These are phyloP conservation scores for Irena cyanogastra DNA, from an alignment of 2,113 vertebrate genomes.

Conservation along the genomic window DNA sequence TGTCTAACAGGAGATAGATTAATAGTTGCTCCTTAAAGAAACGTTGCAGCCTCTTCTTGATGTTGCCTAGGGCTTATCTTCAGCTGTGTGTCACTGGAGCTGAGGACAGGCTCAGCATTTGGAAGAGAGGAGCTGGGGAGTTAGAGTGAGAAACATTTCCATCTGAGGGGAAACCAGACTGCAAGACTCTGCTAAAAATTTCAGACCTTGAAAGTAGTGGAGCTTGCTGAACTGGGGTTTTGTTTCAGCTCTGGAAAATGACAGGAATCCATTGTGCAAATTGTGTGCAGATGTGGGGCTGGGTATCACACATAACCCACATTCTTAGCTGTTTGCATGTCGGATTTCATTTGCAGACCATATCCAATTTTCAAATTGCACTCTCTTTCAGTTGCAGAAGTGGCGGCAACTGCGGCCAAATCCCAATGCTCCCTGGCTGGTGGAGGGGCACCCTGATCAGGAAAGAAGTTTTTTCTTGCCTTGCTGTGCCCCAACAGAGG, in stretches of 20 bases:
- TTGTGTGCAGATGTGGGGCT: slow-evolving; percentile 33
- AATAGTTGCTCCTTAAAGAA: slow-evolving; percentile 1
- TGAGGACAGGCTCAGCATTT: background rate
- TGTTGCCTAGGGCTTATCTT: background rate
- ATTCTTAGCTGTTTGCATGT: slow-evolving; percentile 7
- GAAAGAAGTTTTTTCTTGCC: background rate
- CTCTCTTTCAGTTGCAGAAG: background rate
- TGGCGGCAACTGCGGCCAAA: background rate
- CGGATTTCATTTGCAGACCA: background rate
- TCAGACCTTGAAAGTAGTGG: background rate
- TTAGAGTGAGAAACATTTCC: background rate
- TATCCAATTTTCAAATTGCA: background rate
- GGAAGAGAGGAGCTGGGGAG: background rate
- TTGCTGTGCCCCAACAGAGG: background rate
- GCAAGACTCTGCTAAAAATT: background rate
- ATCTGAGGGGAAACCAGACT: background rate
- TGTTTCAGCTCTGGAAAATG: slow-evolving; percentile 16
- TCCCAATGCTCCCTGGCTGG: background rate
- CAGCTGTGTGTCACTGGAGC: background rate
- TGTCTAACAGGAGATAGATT: slow-evolving; percentile 27
- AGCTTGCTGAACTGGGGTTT: background rate
- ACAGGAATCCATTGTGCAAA: slow-evolving; percentile 42
- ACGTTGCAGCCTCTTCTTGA: background rate
- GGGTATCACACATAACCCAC: background rate
- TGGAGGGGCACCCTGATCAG: background rate